Evolutionary conservation across 1,140 invertebrate species (phyloP).

Genomic region (Pachypsylla venusta): DNA sequence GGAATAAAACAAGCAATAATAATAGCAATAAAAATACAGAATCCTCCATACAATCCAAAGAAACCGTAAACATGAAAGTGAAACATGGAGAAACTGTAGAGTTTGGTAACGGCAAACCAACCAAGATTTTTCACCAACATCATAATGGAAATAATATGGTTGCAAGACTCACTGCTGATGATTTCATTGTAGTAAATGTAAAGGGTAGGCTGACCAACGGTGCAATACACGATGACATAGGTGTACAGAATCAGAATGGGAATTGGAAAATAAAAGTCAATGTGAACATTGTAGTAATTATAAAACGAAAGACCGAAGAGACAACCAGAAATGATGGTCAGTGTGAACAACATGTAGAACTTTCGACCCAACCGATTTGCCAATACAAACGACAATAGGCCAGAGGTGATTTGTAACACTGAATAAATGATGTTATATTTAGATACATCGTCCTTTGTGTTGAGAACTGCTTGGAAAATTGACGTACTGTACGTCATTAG

Average conservation of each 20-base stretch:
- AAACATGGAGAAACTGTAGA: not conserved
- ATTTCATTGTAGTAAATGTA: conserved; percentile 3
- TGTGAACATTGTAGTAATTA: not conserved
- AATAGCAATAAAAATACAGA: not conserved
- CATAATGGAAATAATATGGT: conserved; percentile 1
- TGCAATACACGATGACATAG: not conserved
- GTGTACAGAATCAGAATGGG: not conserved
- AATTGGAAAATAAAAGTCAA: not conserved
- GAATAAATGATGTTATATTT: not conserved
- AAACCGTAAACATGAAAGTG: not conserved
- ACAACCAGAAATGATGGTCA: not conserved
- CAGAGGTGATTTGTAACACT: not conserved
- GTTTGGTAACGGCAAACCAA: not conserved
- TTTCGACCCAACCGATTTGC: conserved; percentile 1
- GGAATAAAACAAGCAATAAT: not conserved
- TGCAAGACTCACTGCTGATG: conserved; percentile 7
- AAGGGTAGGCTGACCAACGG: not conserved
- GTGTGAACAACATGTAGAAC: not conserved
- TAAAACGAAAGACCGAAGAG: not conserved
- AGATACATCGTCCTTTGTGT: not conserved
- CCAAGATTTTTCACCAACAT: not conserved
- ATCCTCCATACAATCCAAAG: not conserved
- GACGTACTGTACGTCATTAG: not conserved
- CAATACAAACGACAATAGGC: not conserved
- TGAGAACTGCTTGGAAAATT: not conserved